phyloP scores from a whole-genome alignment of 92 coral and sea anemone species.

The Epizoanthus ramosus region DNA sequence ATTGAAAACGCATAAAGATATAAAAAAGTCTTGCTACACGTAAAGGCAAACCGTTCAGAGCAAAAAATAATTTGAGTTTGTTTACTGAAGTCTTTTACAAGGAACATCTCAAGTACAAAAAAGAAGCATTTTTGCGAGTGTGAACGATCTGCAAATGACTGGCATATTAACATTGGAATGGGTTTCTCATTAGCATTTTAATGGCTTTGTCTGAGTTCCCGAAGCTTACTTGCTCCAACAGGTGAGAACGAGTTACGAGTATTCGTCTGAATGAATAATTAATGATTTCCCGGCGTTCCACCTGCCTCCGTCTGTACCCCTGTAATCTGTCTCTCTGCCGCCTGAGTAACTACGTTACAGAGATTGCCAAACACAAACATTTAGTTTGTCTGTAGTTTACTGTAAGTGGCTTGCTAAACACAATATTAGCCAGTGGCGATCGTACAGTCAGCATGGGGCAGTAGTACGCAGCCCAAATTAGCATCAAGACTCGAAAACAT shows the following conservation, averaged over 20 bases:
- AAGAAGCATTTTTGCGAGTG: not conserved
- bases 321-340: not conserved
- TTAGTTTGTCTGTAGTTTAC: not conserved
- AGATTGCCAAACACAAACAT: constrained; percentile 30
- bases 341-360: constrained; percentile 17
- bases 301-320: not conserved
- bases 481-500: not conserved
- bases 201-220: not conserved
- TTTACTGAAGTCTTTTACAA: not conserved
- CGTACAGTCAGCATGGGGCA: not conserved
- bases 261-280: constrained; percentile 15
- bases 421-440: not conserved
- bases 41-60: not conserved
- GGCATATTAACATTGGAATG: not conserved
- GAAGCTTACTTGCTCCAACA: not conserved
- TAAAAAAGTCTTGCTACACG: no score
- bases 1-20: no score
- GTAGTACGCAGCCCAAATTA: not conserved
- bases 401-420: no score
- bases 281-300: constrained; percentile 2
- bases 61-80: not conserved
- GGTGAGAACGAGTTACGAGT: constrained; percentile 29
- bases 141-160: not conserved
- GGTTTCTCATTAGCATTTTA: constrained; percentile 35
- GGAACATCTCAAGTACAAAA: not conserved